Conservation (phyloP, 2,797 vertebrate species). For the Clangula hyemalis region DNA sequence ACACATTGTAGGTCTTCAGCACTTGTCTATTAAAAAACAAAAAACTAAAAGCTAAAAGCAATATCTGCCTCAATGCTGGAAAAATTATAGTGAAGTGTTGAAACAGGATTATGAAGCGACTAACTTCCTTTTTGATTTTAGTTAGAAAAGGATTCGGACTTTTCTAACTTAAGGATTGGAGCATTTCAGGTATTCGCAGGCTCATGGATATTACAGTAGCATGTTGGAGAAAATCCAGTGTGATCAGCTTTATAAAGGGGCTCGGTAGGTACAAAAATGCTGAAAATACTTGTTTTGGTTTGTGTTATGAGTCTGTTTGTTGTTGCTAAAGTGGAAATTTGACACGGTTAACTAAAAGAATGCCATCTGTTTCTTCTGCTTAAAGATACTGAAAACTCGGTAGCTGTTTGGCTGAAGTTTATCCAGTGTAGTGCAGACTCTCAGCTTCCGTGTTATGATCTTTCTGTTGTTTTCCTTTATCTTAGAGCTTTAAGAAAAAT, state of each 20-base stretch:
- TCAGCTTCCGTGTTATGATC: background rate
- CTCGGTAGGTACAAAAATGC: conserved; percentile 87
- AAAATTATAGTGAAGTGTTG: conserved; percentile 10
- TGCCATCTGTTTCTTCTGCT: background rate
- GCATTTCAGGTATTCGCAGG: conserved; percentile 69
- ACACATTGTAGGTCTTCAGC: conserved; percentile 63
- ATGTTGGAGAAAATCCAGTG: conserved; percentile 93
- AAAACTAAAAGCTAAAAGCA: background rate
- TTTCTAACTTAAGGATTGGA: conserved; percentile 55
- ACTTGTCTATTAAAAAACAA: conserved; percentile 38
- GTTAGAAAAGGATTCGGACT: conserved; percentile 58
- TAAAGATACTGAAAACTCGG: background rate
- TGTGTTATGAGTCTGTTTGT: background rate
- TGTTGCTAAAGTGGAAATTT: background rate
- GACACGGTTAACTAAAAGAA: background rate
- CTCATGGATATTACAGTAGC: conserved; percentile 90
- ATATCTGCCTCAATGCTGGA: conserved; percentile 29
- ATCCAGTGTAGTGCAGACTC: background rate
- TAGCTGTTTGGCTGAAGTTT: background rate
- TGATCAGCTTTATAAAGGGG: conserved; percentile 94
- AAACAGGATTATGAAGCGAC: conserved; percentile 68
- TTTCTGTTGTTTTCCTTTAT: background rate
- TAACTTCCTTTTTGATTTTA: conserved; percentile 27
- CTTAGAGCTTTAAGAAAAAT: background rate
- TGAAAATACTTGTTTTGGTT: background rate